Evolutionary conservation across 2,797 vertebrate species (phyloP).

Genomic region (Columba guinea): DNA sequence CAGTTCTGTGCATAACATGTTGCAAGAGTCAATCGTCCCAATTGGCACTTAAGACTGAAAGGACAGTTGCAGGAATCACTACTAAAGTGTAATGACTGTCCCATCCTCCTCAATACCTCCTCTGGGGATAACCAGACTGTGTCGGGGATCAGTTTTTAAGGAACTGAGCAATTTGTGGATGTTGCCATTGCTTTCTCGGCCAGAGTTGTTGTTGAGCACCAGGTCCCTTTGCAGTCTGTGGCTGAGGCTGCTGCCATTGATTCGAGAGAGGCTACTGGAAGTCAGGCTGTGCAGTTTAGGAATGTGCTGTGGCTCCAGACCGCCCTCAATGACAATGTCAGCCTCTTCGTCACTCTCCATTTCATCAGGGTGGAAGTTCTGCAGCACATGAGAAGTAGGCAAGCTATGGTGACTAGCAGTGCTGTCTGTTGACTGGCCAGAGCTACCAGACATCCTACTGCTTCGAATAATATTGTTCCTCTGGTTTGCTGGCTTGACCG

Average conservation of each 20-base stretch:
- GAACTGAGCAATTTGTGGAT: conserved; percentile 94
- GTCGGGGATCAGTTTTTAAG: conserved; percentile 91
- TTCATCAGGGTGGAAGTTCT: conserved; percentile 88
- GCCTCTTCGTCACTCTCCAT: conserved; percentile 95
- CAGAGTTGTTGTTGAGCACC: conserved; percentile 83
- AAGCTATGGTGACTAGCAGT: conserved; percentile 85
- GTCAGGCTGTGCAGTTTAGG: conserved; percentile 75
- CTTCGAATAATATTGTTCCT: conserved; percentile 95
- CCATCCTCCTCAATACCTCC: conserved; percentile 97
- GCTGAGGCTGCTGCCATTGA: conserved; percentile 84
- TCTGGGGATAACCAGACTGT: conserved; percentile 92
- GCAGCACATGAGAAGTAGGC: conserved; percentile 76
- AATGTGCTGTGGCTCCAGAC: conserved; percentile 83
- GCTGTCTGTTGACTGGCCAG: conserved; percentile 92
- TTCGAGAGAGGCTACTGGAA: conserved; percentile 79
- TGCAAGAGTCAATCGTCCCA: conserved; percentile 21
- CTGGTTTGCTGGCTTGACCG: conserved; percentile 97
- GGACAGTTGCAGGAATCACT: not conserved
- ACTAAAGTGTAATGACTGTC: conserved; percentile 95
- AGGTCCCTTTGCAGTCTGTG: conserved; percentile 91
- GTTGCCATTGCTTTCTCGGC: conserved; percentile 89
- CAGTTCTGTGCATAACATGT: not conserved
- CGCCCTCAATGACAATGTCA: conserved; percentile 95
- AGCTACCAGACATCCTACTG: conserved; percentile 90
- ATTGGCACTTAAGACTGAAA: conserved; percentile 66